phyloP scores from a whole-genome alignment of 2,113 vertebrate species.

The Prochilodus magdalenae region DNA sequence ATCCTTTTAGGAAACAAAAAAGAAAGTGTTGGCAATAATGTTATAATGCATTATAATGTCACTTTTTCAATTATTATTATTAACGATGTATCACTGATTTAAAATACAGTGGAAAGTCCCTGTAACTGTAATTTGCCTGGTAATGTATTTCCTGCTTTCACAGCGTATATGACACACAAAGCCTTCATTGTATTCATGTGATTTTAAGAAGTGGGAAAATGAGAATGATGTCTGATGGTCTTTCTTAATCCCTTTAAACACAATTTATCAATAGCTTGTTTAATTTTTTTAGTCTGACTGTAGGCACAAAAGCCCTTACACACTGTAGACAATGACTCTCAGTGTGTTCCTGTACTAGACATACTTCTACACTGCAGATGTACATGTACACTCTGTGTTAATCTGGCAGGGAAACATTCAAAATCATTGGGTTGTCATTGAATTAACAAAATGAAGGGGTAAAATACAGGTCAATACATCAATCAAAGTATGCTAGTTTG shows the following conservation, averaged over 20 bases:
- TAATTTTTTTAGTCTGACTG: not conserved
- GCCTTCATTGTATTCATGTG: not conserved
- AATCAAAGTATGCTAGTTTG: too few species aligned
- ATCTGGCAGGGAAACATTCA: not conserved
- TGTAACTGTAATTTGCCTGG: slow-evolving; percentile 11
- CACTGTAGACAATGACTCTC: not conserved
- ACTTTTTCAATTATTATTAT: not conserved
- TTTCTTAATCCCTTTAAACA: slow-evolving; percentile 18
- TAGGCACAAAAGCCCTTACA: not conserved
- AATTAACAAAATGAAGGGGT: too few species aligned
- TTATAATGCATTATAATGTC: not conserved
- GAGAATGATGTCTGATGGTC: not conserved
- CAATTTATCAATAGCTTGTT: not conserved
- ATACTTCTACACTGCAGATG: not conserved
- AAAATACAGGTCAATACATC: too few species aligned
- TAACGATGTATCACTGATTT: not conserved
- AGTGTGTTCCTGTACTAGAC: not conserved
- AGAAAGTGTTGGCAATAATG: not conserved
- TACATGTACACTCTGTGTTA: not conserved
- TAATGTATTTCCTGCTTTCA: slow-evolving; percentile 27
- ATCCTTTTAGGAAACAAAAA: not conserved
- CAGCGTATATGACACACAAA: not conserved
- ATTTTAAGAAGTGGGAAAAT: not conserved
- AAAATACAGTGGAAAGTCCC: slow-evolving; percentile 8
- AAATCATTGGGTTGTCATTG: not conserved